Base-by-base conservation (phyloP, 2,797 vertebrate genomes). In the Odontamblyopus rebecca region DNA sequence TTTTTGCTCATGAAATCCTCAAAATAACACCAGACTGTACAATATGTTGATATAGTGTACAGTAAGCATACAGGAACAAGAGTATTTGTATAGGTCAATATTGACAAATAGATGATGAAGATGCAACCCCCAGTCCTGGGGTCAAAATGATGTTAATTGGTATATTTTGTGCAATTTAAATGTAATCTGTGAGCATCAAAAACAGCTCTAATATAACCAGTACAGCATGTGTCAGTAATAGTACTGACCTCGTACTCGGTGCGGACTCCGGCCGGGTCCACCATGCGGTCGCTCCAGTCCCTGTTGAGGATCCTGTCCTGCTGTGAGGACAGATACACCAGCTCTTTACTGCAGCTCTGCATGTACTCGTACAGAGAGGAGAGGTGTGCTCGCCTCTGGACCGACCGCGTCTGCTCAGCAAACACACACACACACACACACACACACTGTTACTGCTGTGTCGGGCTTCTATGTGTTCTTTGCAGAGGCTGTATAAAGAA, bases 281-380 rank as follows among this genome's bases (percentile, higher is more conserved):
- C 35, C 92, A 96, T 95, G 66, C 93, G 93, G 76, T 99, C 97
- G 1, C 96, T 98, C 96, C 97, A 99, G 92, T 99, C 96, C 79
- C 94, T 94, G 83, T 92, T 92, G 77, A 96, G 85, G 86, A 98
- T 95, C 84, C 81, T 90, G 16, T 93, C 95, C 93, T 98, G 95
- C 87, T 96, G 95, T 0, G 94, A 92, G 0, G 86, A 93, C 89
- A 98, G 92, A 86, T 93, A 94, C 19, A 80, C 59, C 88, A 97
- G 91, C 93, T 98, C 96, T 84, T 95, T 97, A 2, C 84, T 94
- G 92, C 96, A 97, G 89, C 90, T 92, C 85, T 98, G 96, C 75
- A 99, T 92, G 92, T 96, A 96, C 7, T 96, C 95, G 66, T 98
- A 95, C 79, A 99, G 91, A 73, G 95, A 95, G 68, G 94, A 90